Evolutionary conservation across 2,113 vertebrate species (phyloP).

Genomic region (Leucosticte australis): DNA sequence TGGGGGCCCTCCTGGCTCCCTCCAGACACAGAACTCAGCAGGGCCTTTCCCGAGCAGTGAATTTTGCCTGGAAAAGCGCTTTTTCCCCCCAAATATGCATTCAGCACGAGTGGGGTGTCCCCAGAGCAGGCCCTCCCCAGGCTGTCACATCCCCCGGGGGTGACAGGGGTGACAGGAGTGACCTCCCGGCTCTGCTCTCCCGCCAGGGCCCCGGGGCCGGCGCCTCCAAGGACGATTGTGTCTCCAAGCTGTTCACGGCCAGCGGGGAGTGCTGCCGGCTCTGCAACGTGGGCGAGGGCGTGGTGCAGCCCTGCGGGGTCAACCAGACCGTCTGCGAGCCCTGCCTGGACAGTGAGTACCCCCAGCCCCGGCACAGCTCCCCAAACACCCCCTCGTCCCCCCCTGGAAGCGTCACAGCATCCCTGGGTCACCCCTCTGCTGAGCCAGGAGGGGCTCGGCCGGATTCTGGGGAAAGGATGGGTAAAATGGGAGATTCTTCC

Average conservation of each 20-base stretch:
- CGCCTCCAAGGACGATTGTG: slow-evolving; percentile 68
- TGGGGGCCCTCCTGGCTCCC: too few species aligned
- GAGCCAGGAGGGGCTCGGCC: fast-evolving
- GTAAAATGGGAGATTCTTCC: fast-evolving
- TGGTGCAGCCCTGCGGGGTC: slow-evolving; percentile 79
- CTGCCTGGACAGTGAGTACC: slow-evolving; percentile 95
- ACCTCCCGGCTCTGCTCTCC: neutral
- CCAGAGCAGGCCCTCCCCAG: fast-evolving
- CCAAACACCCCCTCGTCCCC: fast-evolving
- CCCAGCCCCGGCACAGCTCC: neutral
- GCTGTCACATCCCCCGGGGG: fast-evolving
- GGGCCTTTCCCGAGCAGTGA: fast-evolving
- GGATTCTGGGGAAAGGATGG: fast-evolving
- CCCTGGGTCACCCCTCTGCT: neutral
- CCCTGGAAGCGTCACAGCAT: fast-evolving
- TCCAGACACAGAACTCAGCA: neutral
- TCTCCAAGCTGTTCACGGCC: slow-evolving; percentile 72
- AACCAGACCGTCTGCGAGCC: slow-evolving; percentile 87
- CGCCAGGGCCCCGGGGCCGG: neutral
- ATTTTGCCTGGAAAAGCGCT: fast-evolving
- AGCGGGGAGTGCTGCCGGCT: slow-evolving; percentile 85
- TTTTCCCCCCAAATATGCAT: fast-evolving
- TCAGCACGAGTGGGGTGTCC: fast-evolving
- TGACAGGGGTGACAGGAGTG: neutral
- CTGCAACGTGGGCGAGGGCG: slow-evolving; percentile 92